Percentiles rank a stretch among this genome's conserved stretches.
Evolutionary conservation across 2,888 invertebrate genomes (phyloP).

Genomic region (Chrysolina haemoptera): DNA sequence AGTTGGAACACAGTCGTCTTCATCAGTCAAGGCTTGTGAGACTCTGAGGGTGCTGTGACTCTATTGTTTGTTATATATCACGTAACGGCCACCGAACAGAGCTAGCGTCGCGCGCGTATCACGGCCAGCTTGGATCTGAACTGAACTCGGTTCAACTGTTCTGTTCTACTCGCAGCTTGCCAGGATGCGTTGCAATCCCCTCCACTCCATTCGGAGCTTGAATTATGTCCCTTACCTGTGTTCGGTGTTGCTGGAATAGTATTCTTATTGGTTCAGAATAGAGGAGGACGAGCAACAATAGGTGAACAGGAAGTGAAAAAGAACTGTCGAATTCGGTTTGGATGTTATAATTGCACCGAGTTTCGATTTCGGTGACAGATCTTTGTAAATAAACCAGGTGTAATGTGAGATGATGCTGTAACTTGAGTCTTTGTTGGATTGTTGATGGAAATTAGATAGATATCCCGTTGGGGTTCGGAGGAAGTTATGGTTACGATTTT

Average conservation of each 20-base stretch:
- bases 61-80: constrained; percentile 33
- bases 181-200: constrained; percentile 50
- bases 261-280: constrained; percentile 54
- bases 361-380: constrained; percentile 47
- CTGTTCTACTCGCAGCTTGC: constrained; percentile 42
- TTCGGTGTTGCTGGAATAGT: constrained; percentile 43
- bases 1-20: neutral
- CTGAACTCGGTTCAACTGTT: constrained; percentile 41
- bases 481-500: constrained; percentile 43
- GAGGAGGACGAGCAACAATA: constrained; percentile 54
- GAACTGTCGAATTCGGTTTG: constrained; percentile 54
- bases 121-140: constrained; percentile 42
- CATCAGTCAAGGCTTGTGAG: neutral
- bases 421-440: constrained; percentile 58
- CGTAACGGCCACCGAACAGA: constrained; percentile 31
- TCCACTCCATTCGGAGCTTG: constrained; percentile 44
- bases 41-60: constrained; percentile 1
- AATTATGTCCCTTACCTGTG: constrained; percentile 57
- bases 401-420: constrained; percentile 48
- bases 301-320: constrained; percentile 53
- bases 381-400: constrained; percentile 53
- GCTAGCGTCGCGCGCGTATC: constrained; percentile 20
- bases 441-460: constrained; percentile 59
- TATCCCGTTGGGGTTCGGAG: constrained; percentile 51
- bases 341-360: constrained; percentile 51